phyloP scores from a whole-genome alignment of 1,140 invertebrate species.

The Sarcophaga bullata region DNA sequence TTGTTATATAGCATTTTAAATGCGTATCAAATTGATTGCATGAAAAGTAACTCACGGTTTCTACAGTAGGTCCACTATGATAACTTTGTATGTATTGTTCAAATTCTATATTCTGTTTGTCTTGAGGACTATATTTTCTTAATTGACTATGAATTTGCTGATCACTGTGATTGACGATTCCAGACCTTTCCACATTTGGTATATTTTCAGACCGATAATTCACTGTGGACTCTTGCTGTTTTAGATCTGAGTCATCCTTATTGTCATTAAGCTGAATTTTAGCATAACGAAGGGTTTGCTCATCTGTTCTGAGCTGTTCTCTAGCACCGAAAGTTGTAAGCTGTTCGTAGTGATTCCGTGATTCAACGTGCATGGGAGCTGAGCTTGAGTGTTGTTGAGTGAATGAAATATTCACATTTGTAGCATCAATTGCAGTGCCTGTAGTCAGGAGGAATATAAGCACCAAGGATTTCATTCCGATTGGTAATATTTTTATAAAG shows the following conservation, averaged over 20 bases:
- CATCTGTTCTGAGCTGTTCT: neutral
- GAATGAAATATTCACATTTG: slow-evolving; percentile 63
- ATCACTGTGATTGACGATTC: neutral
- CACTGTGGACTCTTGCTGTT: neutral
- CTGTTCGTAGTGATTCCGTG: neutral
- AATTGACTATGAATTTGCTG: slow-evolving; percentile 49
- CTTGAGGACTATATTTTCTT: slow-evolving; percentile 55
- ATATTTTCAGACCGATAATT: neutral
- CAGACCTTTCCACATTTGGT: neutral
- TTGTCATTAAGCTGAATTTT: slow-evolving; percentile 13
- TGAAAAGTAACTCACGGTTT: slow-evolving; percentile 54
- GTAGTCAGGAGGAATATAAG: neutral
- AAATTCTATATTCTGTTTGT: slow-evolving; percentile 61
- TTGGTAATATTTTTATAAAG: neutral
- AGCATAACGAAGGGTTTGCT: neutral
- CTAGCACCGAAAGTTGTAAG: neutral
- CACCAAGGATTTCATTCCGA: slow-evolving; percentile 12
- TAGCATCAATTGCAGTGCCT: slow-evolving; percentile 44
- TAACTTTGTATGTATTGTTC: slow-evolving; percentile 63
- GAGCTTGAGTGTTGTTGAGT: slow-evolving; percentile 59
- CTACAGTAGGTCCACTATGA: slow-evolving; percentile 58
- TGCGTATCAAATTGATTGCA: neutral
- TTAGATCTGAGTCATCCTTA: neutral
- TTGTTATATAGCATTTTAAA: neutral
- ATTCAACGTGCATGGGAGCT: slow-evolving; percentile 33